Conservation (phyloP, 2,113 vertebrate species). For the Tragelaphus strepsiceros region DNA sequence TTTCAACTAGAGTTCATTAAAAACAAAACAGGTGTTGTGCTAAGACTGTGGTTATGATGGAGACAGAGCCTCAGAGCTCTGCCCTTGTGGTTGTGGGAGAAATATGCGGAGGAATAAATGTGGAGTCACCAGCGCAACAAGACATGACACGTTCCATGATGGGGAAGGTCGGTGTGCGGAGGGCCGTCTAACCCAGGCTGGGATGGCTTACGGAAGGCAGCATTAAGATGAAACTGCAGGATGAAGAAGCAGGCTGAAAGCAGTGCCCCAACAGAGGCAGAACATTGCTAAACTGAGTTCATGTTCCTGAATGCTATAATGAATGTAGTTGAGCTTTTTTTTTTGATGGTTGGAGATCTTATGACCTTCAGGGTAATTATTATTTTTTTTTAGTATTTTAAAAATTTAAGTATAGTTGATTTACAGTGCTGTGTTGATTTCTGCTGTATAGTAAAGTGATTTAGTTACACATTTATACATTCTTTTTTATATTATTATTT, state of each 20-base stretch:
- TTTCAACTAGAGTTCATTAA: not conserved
- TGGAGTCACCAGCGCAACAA: accelerated
- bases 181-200: not conserved
- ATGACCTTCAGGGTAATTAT: not conserved
- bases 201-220: not conserved
- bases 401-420: not conserved
- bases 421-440: not conserved
- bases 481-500: not conserved
- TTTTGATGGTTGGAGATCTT: not conserved
- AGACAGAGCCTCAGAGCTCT: not conserved
- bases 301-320: not conserved
- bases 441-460: not conserved
- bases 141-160: not conserved
- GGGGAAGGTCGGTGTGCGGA: not conserved
- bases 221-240: not conserved
- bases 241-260: not conserved
- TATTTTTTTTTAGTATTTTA: not conserved
- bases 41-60: not conserved
- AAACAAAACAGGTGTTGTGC: not conserved
- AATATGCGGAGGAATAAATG: not conserved
- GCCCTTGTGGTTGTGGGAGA: not conserved
- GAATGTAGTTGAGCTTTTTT: not conserved
- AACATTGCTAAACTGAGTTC: not conserved
- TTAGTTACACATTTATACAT: not conserved
- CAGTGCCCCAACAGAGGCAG: not conserved